Evolutionary conservation across 2,113 vertebrate genomes (phyloP), one percentile per base, ranked within the genome.

Genomic region (Grantiella picta): DNA sequence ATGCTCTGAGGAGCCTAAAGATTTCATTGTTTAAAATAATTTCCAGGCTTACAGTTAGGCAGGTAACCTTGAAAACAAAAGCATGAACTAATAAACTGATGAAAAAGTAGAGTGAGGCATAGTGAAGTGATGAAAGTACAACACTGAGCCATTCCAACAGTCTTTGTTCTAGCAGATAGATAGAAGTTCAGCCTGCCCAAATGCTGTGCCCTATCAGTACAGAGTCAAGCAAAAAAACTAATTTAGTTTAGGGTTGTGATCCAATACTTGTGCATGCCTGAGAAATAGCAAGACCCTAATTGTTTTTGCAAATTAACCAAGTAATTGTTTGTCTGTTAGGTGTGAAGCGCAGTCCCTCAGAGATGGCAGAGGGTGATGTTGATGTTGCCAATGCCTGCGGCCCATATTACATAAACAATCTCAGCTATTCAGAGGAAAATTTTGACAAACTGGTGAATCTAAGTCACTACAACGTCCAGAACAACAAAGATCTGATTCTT

Each of bases 381-480:
- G 94, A 98, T 42, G 94, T 98, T 72, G 93, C 93, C 10, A 93
- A 88, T n/a, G 53, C 66, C 70, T 42, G 90, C 53, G 96, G 97
- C 36, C 98, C 98, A 1, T 98, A 98, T 4, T 95, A 98, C 78
- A 97, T 98, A 92, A 97, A 98, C 95, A 95, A 98, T 61, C 84
- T 98, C 76, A 97, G 92, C 4, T 98, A 98, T 71, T 98, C 98
- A 3, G 97, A 98, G 42, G 90, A 95, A 4, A 49, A 97, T 92
- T 98, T 98, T 19, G 97, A 98, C 96, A 98, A 97, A 79, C 66
- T 98, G 82, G 95, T 97, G 82, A 98, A 98, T 29, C 91, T 98
- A 42, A 95, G 96, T 4, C 97, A 98, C 85, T 98, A 98, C 89
- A 98, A 98, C 2, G 66, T 98, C 70, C 94, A 98, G 89, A 98